Percentiles rank a stretch among this genome's conserved stretches.
These are phyloP conservation scores for Rhineura floridana DNA, from an alignment of 2,113 vertebrate genomes.

Conservation along the genomic window DNA sequence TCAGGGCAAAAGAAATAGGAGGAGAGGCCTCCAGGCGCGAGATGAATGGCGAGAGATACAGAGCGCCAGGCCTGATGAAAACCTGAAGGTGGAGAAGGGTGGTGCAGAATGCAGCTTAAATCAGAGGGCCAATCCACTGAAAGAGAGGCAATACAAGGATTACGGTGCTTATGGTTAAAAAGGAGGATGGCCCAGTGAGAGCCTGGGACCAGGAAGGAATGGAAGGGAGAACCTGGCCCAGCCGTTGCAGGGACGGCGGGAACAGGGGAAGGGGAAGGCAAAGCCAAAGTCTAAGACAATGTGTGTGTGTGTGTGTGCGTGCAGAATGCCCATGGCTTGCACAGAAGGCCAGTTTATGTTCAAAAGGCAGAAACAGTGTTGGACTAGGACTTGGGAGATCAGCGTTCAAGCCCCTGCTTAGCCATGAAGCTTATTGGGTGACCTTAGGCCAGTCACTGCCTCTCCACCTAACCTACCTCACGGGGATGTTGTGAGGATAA, in stretches of 20 bases:
- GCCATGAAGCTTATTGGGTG: too few relatives aligned
- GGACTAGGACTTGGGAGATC: too few relatives aligned
- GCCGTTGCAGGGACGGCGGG: too few relatives aligned
- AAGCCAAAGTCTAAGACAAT: too few relatives aligned
- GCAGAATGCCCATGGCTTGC: neutral
- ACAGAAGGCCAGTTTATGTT: neutral
- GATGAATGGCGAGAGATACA: constrained; percentile 73
- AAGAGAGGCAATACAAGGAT: constrained; percentile 65
- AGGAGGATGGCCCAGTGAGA: constrained; percentile 27
- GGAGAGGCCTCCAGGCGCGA: constrained; percentile 55
- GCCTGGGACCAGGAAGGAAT: neutral
- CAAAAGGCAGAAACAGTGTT: neutral
- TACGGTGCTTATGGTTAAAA: constrained; percentile 68
- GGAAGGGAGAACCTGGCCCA: rapidly evolving
- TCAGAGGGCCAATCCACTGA: constrained; percentile 69
- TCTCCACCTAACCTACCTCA: too few relatives aligned
- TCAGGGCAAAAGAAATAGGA: constrained; percentile 54
- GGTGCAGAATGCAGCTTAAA: constrained; percentile 66
- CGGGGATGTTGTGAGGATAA: too few relatives aligned
- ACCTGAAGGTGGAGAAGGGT: constrained; percentile 9
- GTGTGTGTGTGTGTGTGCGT: too few relatives aligned
- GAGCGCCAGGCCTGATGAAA: constrained; percentile 65
- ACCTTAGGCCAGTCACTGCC: neutral
- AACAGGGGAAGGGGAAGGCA: neutral
- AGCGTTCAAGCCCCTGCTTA: neutral